phyloP scores from a whole-genome alignment of 2,888 invertebrate species.

The Pristionchus japonicus region DNA sequence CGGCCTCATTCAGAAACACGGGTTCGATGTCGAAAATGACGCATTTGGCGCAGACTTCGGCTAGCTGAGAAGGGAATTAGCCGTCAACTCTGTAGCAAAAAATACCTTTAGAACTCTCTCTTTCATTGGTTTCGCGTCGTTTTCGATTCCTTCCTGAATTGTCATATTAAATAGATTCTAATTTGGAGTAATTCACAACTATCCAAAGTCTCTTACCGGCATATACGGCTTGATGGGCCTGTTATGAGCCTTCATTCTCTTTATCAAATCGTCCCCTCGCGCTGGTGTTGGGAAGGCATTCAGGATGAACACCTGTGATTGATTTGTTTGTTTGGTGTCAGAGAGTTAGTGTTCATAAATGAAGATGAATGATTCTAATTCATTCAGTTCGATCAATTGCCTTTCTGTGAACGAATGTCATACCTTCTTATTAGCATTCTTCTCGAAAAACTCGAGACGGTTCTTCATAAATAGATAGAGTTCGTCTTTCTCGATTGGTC shows the following conservation, averaged over 20 bases:
- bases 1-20: background rate
- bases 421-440: background rate
- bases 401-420: background rate
- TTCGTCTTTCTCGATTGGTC: background rate
- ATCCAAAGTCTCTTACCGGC: too few species aligned
- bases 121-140: background rate
- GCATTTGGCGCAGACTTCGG: background rate
- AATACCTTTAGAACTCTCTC: background rate
- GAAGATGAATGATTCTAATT: too few species aligned
- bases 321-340: background rate
- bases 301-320: background rate
- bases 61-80: background rate
- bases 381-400: too few species aligned
- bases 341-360: too few species aligned
- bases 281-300: background rate
- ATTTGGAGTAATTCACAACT: too few species aligned
- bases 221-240: background rate
- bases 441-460: background rate
- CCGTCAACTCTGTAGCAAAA: background rate
- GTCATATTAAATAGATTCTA: background rate
- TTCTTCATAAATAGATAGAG: background rate
- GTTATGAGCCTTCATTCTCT: background rate
- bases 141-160: background rate
- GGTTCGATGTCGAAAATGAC: background rate
- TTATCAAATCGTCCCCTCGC: background rate